Evolutionary conservation across 2,113 vertebrate genomes (phyloP).

Genomic region (Archocentrus centrarchus): DNA sequence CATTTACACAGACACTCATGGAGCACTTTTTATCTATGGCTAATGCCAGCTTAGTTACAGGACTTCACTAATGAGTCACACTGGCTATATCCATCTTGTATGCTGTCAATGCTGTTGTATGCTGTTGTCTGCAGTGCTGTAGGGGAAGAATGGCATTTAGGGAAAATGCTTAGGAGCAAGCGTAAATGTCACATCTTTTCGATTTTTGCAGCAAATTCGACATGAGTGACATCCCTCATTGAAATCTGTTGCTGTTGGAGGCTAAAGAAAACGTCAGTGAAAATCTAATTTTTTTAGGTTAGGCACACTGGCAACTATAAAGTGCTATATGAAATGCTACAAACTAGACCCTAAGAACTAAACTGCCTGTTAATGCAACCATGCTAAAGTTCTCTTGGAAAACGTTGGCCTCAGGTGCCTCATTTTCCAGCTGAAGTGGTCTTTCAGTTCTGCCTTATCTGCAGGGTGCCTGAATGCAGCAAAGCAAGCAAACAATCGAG

Average conservation of each 20-base stretch:
- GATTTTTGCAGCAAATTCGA: background rate
- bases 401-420: background rate
- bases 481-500: slow-evolving; percentile 24
- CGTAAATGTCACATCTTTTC: background rate
- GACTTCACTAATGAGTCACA: background rate
- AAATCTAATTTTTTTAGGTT: background rate
- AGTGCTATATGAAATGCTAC: background rate
- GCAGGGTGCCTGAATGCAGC: slow-evolving; percentile 15
- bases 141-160: background rate
- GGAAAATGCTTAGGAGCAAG: background rate
- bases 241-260: too few species aligned
- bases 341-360: background rate
- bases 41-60: too few species aligned
- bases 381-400: background rate
- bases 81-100: background rate
- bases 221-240: background rate
- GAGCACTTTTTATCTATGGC: background rate
- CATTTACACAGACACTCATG: background rate
- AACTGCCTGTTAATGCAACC: background rate
- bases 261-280: too few species aligned
- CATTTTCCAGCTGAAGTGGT: background rate
- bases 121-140: background rate
- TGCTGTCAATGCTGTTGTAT: background rate
- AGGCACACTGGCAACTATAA: background rate
- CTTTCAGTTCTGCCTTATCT: background rate